These are phyloP conservation scores for Acleris literana DNA, from an alignment of 2,888 invertebrate species.

Conservation along the genomic window DNA sequence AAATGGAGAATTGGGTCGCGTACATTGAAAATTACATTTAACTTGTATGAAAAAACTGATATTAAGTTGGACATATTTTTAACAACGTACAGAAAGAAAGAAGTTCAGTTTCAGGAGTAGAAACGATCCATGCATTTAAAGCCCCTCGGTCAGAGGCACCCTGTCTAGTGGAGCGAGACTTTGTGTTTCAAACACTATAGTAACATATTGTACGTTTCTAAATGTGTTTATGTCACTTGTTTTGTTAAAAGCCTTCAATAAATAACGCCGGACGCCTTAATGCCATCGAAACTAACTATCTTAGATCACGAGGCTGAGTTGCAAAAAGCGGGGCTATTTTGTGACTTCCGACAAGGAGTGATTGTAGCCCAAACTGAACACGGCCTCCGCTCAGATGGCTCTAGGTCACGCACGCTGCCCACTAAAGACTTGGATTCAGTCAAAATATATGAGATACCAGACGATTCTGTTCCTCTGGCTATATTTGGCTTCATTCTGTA, in stretches of 20 bases:
- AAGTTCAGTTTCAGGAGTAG: too few relatives aligned
- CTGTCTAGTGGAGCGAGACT: too few relatives aligned
- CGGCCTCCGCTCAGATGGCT: slow-evolving; percentile 18
- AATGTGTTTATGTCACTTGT: neutral
- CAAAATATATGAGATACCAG: slow-evolving; percentile 1
- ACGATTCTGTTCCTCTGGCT: too few relatives aligned
- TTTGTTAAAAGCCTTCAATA: neutral
- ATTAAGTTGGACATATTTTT: too few relatives aligned
- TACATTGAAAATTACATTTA: too few relatives aligned
- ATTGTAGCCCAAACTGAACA: slow-evolving; percentile 35
- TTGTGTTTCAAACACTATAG: too few relatives aligned
- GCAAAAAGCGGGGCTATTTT: slow-evolving; percentile 29
- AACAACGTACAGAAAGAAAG: too few relatives aligned
- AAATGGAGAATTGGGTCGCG: too few relatives aligned
- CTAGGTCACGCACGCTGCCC: slow-evolving; percentile 26
- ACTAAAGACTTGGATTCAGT: slow-evolving; percentile 1
- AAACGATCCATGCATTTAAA: too few relatives aligned
- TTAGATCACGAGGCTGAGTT: slow-evolving; percentile 17
- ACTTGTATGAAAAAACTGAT: too few relatives aligned
- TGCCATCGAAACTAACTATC: slow-evolving; percentile 21
- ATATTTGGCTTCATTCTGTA: too few relatives aligned
- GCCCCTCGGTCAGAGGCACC: too few relatives aligned
- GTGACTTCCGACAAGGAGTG: slow-evolving; percentile 34
- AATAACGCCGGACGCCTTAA: slow-evolving; percentile 14
- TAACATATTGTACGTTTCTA: neutral